These are phyloP conservation scores for Pycnonotus jocosus DNA, from an alignment of 2,113 vertebrate genomes.

Conservation along the genomic window DNA sequence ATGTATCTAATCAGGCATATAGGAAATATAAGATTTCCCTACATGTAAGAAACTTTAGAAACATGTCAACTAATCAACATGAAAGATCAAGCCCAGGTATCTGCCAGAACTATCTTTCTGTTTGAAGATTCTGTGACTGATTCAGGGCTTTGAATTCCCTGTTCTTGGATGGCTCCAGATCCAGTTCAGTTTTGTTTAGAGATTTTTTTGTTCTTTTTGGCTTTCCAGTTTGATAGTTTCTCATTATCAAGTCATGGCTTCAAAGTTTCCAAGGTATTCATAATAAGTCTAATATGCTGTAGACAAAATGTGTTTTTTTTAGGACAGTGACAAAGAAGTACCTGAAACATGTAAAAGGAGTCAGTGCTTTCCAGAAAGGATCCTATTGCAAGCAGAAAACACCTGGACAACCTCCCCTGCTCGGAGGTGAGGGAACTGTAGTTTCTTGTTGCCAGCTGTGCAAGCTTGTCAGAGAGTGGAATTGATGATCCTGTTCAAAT, in stretches of 20 bases:
- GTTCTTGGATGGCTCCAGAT: background rate
- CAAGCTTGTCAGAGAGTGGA: background rate
- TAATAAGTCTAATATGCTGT: background rate
- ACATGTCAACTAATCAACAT: background rate
- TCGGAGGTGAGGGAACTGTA: background rate
- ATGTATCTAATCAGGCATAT: background rate
- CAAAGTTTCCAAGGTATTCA: background rate
- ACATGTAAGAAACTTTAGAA: background rate
- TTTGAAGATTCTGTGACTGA: background rate
- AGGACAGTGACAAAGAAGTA: background rate
- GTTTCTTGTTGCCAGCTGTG: background rate
- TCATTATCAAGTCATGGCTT: background rate
- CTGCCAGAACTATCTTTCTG: background rate
- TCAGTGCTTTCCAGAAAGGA: background rate
- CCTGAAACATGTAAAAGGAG: background rate
- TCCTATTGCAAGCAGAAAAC: background rate
- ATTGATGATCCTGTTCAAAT: background rate
- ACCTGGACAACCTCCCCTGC: background rate
- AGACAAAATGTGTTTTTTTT: background rate
- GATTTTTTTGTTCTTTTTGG: background rate
- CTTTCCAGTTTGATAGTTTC: background rate
- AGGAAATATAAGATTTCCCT: background rate
- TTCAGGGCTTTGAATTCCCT: background rate
- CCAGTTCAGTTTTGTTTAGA: background rate
- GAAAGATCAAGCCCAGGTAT: background rate